Evolutionary conservation across 2,113 vertebrate species (phyloP), one percentile per base, ranked within the genome.

Genomic region (Anguilla japonica): DNA sequence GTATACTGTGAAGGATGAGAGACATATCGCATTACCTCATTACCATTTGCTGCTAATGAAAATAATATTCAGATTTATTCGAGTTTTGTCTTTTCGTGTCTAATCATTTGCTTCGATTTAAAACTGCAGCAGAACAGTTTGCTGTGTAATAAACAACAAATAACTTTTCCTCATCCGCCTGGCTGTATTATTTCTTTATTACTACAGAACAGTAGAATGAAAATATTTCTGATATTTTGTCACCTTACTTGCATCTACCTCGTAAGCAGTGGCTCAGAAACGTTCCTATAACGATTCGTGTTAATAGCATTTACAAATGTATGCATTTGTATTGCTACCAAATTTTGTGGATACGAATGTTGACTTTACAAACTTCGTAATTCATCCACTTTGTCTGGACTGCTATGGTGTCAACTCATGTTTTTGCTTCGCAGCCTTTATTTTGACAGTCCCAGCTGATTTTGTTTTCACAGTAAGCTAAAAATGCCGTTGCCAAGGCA

Each of bases 401-500:
- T 82, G 22, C 50, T 53, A 89, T 39, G 71, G 56, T 60, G 78
- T 91, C 88, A 89, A 87, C 88, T 89, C 56, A 41, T 67, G 89
- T 87, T 86, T 91, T 84, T 83, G 87, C 88, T 39, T 41, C n/a
- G 75, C 60, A 71, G 85, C 78, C 84, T 85, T 88, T 86, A 82
- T 29, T 86, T 84, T 89, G 79, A 85, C 82, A 81, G 84, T 90
- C 78, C 39, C 84, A 86, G 88, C 88, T 86, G 90, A 94, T 94
- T 93, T 93, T 94, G 93, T 91, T 93, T 29, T 26, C 94, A 93
- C 85, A 92, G 91, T 89, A 91, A 89, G 91, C 93, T 93, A 93
- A 91, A 89, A 96, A 95, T 95, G 94, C 94, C 94, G 94, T 90
- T 88, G 89, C 93, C 92, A 91, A 91, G 92, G 94, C 91, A 87